Percentiles rank a stretch among this genome's conserved stretches.
These are phyloP conservation scores for Coelinius sp. DNA, from an alignment of 2,888 invertebrate species.

Conservation along the genomic window DNA sequence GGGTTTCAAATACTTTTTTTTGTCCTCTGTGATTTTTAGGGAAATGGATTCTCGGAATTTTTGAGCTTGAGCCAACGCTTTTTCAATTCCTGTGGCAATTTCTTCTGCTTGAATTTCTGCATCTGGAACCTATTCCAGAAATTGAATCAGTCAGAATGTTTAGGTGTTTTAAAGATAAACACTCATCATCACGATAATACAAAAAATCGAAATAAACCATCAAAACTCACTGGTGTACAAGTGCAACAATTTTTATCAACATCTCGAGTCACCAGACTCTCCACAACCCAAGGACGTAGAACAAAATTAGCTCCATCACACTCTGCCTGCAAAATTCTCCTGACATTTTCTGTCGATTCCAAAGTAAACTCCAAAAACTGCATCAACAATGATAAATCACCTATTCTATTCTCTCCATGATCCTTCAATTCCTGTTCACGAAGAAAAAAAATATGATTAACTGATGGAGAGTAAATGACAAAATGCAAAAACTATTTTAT, in stretches of 20 bases:
- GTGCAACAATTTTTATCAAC: slow-evolving; percentile 55
- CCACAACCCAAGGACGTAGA: slow-evolving; percentile 60
- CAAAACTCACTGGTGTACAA: slow-evolving; percentile 58
- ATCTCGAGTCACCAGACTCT: slow-evolving; percentile 50
- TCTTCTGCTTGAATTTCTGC: slow-evolving; percentile 52
- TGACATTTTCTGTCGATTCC: slow-evolving; percentile 56
- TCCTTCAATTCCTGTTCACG: neutral
- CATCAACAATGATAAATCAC: slow-evolving; percentile 50
- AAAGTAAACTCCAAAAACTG: slow-evolving; percentile 53
- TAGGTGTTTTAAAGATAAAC: neutral
- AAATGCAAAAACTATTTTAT: slow-evolving; percentile 34
- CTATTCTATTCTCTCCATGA: neutral
- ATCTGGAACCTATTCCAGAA: slow-evolving; percentile 28
- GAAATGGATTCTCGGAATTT: slow-evolving; percentile 60
- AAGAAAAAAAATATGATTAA: slow-evolving; percentile 27
- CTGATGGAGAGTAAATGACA: slow-evolving; percentile 28
- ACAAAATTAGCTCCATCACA: slow-evolving; percentile 62
- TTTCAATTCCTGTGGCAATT: slow-evolving; percentile 61
- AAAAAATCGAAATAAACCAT: neutral
- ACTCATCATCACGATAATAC: no score
- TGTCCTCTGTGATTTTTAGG: slow-evolving; percentile 50
- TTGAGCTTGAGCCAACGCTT: slow-evolving; percentile 58
- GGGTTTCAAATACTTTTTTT: slow-evolving; percentile 45
- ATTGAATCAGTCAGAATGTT: slow-evolving; percentile 4
- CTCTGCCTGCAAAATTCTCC: slow-evolving; percentile 53